Percentiles rank a stretch among this genome's conserved stretches.
phyloP scores from a whole-genome alignment of 2,888 invertebrate species.

The Dascillus cervinus region DNA sequence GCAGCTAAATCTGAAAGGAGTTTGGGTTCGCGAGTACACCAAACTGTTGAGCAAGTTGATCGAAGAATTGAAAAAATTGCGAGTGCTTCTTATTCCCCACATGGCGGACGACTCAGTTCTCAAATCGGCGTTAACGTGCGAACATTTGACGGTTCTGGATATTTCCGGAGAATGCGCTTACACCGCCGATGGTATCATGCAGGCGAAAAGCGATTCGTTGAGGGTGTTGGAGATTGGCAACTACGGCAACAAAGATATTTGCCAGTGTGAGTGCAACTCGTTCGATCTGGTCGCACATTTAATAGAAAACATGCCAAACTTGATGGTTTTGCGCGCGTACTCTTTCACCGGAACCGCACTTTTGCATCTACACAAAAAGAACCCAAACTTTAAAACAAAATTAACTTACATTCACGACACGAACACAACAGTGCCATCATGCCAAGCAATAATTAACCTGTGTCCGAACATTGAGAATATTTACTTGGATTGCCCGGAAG shows the following conservation, averaged over 20 bases:
- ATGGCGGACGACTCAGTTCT: slow-evolving; percentile 63
- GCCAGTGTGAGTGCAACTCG: slow-evolving; percentile 39
- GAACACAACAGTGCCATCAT: slow-evolving; percentile 50
- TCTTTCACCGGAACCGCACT: slow-evolving; percentile 60
- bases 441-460: slow-evolving; percentile 51
- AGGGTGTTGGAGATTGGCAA: slow-evolving; percentile 60
- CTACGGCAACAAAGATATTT: slow-evolving; percentile 62
- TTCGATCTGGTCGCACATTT: slow-evolving; percentile 53
- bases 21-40: slow-evolving; percentile 65
- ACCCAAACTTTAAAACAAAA: slow-evolving; percentile 53
- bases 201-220: slow-evolving; percentile 49
- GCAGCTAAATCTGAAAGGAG: slow-evolving; percentile 59
- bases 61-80: slow-evolving; percentile 51
- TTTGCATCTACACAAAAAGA: slow-evolving; percentile 48
- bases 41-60: slow-evolving; percentile 54
- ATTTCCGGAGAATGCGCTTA: slow-evolving; percentile 65
- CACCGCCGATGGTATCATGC: slow-evolving; percentile 55
- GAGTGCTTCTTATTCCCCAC: slow-evolving; percentile 58
- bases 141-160: slow-evolving; percentile 53
- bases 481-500: slow-evolving; percentile 56
- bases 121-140: slow-evolving; percentile 50
- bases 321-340: slow-evolving; percentile 58
- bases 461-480: slow-evolving; percentile 58
- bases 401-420: slow-evolving; percentile 61
- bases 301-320: slow-evolving; percentile 55